phyloP scores from a whole-genome alignment of 2,888 invertebrate genomes.

The Cheilosia scutellata region DNA sequence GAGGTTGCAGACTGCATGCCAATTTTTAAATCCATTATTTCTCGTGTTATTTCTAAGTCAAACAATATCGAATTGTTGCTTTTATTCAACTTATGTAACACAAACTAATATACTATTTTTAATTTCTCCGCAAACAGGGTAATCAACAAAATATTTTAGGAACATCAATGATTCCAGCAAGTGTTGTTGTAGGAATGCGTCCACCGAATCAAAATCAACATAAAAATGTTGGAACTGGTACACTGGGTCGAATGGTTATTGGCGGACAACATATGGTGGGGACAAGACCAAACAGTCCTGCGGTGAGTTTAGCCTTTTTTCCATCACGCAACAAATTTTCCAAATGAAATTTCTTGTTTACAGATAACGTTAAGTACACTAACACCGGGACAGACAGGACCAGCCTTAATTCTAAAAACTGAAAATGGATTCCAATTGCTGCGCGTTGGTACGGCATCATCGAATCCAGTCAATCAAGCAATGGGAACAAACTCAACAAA shows the following conservation, averaged over 20 bases:
- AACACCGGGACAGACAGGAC: conserved; percentile 94
- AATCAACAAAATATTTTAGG: conserved; percentile 87
- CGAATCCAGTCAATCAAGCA: conserved; percentile 85
- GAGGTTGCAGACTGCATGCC: conserved; percentile 75
- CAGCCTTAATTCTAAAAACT: conserved; percentile 95
- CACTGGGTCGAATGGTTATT: conserved; percentile 93
- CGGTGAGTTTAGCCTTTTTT: conserved; percentile 82
- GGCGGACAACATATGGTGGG: conserved; percentile 93
- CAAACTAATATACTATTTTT: conserved; percentile 12
- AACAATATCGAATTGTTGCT: not conserved
- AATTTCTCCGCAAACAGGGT: conserved; percentile 78
- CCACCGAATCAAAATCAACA: conserved; percentile 89
- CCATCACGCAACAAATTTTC: not conserved
- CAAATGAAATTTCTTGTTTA: conserved; percentile 79
- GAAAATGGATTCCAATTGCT: conserved; percentile 98
- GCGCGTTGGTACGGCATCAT: conserved; percentile 93
- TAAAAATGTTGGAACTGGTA: conserved; percentile 89
- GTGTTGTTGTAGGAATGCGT: conserved; percentile 94
- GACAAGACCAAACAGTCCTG: conserved; percentile 91
- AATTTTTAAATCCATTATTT: conserved; percentile 37
- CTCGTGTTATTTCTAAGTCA: conserved; percentile 47
- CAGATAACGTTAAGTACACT: conserved; percentile 95
- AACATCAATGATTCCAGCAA: conserved; percentile 88
- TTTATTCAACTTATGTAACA: not conserved
- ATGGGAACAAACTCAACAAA: conserved; percentile 86